Percentiles rank a stretch among this genome's conserved stretches.
Evolutionary conservation across 2,888 invertebrate species (phyloP).

Genomic region (Plebejus argus): DNA sequence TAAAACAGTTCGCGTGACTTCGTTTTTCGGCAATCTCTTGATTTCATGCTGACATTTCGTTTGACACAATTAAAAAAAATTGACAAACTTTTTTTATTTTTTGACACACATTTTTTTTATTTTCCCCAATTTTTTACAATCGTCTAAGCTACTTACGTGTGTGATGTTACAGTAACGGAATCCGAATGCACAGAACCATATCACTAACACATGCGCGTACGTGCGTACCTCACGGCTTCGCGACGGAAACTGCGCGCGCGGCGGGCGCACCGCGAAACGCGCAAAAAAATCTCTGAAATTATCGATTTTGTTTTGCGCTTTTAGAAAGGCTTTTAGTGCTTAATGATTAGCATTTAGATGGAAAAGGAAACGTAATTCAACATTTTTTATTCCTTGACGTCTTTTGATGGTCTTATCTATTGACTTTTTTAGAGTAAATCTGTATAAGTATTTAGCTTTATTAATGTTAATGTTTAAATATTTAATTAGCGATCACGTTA

Average conservation of each 20-base stretch:
- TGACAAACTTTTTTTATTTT: background rate
- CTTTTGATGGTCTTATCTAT: background rate
- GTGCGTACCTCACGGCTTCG: slow-evolving; percentile 55
- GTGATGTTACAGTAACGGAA: slow-evolving; percentile 64
- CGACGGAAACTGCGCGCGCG: slow-evolving; percentile 55
- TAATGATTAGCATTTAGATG: slow-evolving; percentile 8
- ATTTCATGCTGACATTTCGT: slow-evolving; percentile 26
- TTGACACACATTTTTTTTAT: slow-evolving; percentile 9
- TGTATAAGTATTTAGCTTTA: too few species aligned
- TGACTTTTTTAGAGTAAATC: background rate
- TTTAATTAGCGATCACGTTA: too few species aligned
- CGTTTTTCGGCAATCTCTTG: slow-evolving; percentile 37
- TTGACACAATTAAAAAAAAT: background rate
- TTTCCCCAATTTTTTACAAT: background rate
- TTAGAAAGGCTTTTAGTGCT: slow-evolving; percentile 19
- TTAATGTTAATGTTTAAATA: too few species aligned
- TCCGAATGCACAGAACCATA: slow-evolving; percentile 77
- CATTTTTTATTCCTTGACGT: background rate
- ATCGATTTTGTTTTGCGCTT: slow-evolving; percentile 16
- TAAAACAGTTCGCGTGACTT: slow-evolving; percentile 63
- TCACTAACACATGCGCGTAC: slow-evolving; percentile 72
- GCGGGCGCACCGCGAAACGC: slow-evolving; percentile 35
- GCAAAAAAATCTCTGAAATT: slow-evolving; percentile 10
- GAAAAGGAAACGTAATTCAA: background rate
- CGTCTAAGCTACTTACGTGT: slow-evolving; percentile 57